Percentiles rank a stretch among this genome's conserved stretches.
Evolutionary conservation across 2,888 invertebrate species (phyloP).

Genomic region (Dryadula phaetusa): DNA sequence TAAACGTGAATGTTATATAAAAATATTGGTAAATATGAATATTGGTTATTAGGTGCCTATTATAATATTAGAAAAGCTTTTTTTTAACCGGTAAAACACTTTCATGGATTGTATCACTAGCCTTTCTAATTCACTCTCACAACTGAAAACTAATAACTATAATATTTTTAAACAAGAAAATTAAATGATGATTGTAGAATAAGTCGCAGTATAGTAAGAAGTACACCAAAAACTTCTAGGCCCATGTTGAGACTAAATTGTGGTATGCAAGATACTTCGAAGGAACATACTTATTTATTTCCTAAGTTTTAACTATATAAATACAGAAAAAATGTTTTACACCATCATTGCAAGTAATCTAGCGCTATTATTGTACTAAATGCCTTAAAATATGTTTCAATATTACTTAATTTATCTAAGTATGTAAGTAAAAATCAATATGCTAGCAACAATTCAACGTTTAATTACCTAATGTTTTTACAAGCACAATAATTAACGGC

Average conservation of each 20-base stretch:
- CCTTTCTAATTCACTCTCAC: conserved; percentile 20
- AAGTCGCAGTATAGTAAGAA: no score
- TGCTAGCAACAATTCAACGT: conserved; percentile 55
- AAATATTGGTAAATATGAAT: background rate
- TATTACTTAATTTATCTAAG: conserved; percentile 42
- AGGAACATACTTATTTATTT: conserved; percentile 12
- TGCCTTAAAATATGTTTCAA: conserved; percentile 52
- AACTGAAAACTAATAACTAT: background rate
- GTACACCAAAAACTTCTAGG: conserved; percentile 12
- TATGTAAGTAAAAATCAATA: conserved; percentile 42
- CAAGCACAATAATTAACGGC: conserved; percentile 29
- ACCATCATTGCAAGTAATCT: conserved; percentile 15
- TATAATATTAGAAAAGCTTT: background rate
- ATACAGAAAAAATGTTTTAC: background rate
- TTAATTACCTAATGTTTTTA: conserved; percentile 28
- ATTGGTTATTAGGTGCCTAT: background rate
- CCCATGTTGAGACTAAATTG: conserved; percentile 16
- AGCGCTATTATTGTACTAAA: conserved; percentile 64
- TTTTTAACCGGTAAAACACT: conserved; percentile 1
- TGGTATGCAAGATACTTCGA: background rate
- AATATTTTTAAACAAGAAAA: background rate
- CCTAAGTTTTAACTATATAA: background rate
- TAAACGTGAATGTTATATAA: background rate
- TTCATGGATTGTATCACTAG: conserved; percentile 26
- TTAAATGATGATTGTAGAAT: background rate